These are phyloP conservation scores for Sebastes matsubarae DNA, from an alignment of 2,797 vertebrate genomes.

Conservation along the genomic window DNA sequence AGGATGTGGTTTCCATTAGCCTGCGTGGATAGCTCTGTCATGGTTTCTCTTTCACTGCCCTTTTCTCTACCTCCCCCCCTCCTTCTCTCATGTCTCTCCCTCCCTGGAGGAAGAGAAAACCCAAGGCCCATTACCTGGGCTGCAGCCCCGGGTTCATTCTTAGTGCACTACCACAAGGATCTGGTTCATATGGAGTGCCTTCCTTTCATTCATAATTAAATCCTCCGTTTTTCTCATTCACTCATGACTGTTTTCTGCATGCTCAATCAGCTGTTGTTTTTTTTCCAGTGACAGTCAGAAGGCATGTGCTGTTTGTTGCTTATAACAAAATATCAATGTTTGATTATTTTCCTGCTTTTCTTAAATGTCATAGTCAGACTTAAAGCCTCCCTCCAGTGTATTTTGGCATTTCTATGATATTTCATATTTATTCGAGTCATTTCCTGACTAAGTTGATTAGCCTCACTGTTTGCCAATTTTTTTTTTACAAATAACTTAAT, in stretches of 20 bases:
- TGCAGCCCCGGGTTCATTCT: conserved; percentile 57
- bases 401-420: background rate
- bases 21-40: conserved; percentile 22
- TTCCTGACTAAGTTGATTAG: background rate
- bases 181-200: conserved; percentile 69
- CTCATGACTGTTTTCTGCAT: conserved; percentile 7
- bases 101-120: conserved; percentile 33
- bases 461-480: background rate
- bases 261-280: conserved; percentile 7
- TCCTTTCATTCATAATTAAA: conserved; percentile 77
- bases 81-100: conserved; percentile 6
- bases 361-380: background rate
- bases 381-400: background rate
- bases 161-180: conserved; percentile 59
- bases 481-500: too few relatives aligned
- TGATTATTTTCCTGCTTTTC: conserved; percentile 7
- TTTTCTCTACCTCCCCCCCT: background rate
- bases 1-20: conserved; percentile 56
- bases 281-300: background rate
- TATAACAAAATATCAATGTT: background rate
- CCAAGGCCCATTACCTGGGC: conserved; percentile 61
- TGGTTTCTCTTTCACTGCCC: background rate
- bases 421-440: background rate
- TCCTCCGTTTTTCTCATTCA: conserved; percentile 17
- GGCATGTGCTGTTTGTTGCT: background rate